Evolutionary conservation across 2,797 vertebrate genomes (phyloP), one percentile per base, ranked within the genome.

Genomic region (Trematomus bernacchii): DNA sequence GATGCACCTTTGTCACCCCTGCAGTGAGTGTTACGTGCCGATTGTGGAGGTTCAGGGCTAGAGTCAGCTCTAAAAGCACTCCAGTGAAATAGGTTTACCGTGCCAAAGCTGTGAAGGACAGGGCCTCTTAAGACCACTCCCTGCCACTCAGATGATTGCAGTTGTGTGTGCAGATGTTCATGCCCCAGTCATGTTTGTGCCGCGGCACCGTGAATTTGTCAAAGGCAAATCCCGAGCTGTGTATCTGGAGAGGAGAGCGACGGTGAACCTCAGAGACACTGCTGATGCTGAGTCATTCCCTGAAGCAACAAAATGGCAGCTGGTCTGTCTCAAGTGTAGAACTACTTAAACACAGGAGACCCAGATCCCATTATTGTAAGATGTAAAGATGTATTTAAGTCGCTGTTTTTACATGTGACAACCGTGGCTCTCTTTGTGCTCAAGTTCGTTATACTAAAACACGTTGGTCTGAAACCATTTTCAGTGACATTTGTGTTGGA

Each of bases 61-160:
- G 86, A 93, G 91, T 91, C 89, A 43, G 88, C 90, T 93, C 91
- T 94, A 94, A 95, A 96, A 94, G 94, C 92, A 93, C 94, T 96
- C 89, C 88, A 95, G 87, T 79, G 85, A 91, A 94, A 95, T 94
- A 89, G 93, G 87, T 94, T 94, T 92, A 91, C 86, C 78, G 88
- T 92, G 92, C 92, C 92, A 93, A 90, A 86, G 77, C 89, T 87
- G 84, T 94, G 93, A 93, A 93, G 92, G 94, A 93, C 92, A 77
- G 91, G 77, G 85, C 89, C 92, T 93, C 91, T 94, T 91, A 91
- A 90, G 91, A 92, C 89, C 91, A 77, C 88, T 88, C 89, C 90
- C 84, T 74, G 63, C 77, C 83, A 83, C 89, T 90, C 86, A 59
- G 80, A 87, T 91, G 85, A 93, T 88, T 92, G 91, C 90, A 85